Percentiles rank a stretch among this genome's conserved stretches.
Evolutionary conservation across 2,888 invertebrate species (phyloP).

Genomic region (Boloria selene): DNA sequence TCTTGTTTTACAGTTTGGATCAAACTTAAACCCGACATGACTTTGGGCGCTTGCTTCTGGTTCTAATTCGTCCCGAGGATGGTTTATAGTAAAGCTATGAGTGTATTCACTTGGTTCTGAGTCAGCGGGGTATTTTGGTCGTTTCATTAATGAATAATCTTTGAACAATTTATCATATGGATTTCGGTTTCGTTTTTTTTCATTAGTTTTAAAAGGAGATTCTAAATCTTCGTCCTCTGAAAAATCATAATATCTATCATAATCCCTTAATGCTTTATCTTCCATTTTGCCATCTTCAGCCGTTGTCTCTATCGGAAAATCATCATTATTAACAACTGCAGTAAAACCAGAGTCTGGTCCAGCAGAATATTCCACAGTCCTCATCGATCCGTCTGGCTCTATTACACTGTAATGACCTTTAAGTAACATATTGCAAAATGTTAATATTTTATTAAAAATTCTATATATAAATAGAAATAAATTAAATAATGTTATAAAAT

Average conservation of each 20-base stretch:
- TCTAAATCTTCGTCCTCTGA: conserved; percentile 63
- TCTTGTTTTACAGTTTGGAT: conserved; percentile 71
- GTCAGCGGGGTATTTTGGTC: conserved; percentile 60
- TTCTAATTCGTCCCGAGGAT: conserved; percentile 59
- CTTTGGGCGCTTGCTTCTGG: conserved; percentile 59
- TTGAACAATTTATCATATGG: conserved; percentile 57
- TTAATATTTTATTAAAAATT: too few relatives aligned
- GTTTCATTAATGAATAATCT: conserved; percentile 58
- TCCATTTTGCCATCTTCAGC: conserved; percentile 47
- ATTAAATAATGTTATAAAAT: too few relatives aligned
- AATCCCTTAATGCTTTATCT: conserved; percentile 66
- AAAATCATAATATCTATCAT: conserved; percentile 64
- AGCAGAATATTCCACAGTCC: conserved; percentile 84
- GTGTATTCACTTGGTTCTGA: conserved; percentile 69
- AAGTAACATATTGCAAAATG: conserved; percentile 35
- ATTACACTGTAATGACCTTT: conserved; percentile 85
- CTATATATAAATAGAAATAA: too few relatives aligned
- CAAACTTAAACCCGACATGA: conserved; percentile 64
- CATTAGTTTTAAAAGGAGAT: conserved; percentile 47
- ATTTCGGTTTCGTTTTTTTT: conserved; percentile 56
- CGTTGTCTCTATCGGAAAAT: conserved; percentile 45
- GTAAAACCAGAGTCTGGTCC: conserved; percentile 82
- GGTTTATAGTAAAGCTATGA: conserved; percentile 69
- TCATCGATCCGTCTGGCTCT: conserved; percentile 85
- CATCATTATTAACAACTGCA: conserved; percentile 81